Evolutionary conservation across 2,113 vertebrate genomes (phyloP), one percentile per base, ranked within the genome.

Genomic region (Trogon melanurus): DNA sequence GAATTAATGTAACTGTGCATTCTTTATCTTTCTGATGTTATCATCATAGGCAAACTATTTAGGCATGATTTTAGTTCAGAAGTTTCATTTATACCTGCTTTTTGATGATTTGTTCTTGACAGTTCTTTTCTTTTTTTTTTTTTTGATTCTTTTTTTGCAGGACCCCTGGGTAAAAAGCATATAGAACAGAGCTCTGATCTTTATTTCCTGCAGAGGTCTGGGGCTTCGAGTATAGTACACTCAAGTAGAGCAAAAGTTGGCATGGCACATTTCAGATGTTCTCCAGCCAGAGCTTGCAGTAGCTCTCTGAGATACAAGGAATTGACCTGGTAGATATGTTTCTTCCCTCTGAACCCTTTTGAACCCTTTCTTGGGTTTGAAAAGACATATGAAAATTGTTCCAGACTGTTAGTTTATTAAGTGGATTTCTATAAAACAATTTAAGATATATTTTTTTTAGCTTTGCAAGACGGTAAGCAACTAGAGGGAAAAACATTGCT

Each of bases 1-100:
- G 89, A 91, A 93, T 79, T 45, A 89, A 94, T 53, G 86, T 94
- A 89, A 80, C 71, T 1, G 19, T 95, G 90, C 70, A 64, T 80
- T 94, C 87, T 89, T 95, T 95, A 94, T 96, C 83, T 94, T 91
- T 91, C 71, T 88, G 93, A 94, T 95, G 66, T 41, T 95, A 94
- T 93, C 69, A 79, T 70, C 70, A 61, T 30, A 88, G 79, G 56
- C 82, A 92, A 93, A 96, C 47, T 88, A 82, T 96, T 92, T 95
- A 95, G 69, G 56, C 66, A 58, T 72, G 70, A 90, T 94, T 87
- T 93, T 62, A 90, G 56, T 66, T 90, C 73, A 90, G 62, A 48
- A 90, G 50, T 85, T 96, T 88, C 88, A 80, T 91, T 93, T 88
- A 57, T 88, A 90, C 89, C 56, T 82, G 36, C 32, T 78, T 95